Evolutionary conservation across 2,888 invertebrate species (phyloP).

Genomic region (Heteromyza rotundicornis): DNA sequence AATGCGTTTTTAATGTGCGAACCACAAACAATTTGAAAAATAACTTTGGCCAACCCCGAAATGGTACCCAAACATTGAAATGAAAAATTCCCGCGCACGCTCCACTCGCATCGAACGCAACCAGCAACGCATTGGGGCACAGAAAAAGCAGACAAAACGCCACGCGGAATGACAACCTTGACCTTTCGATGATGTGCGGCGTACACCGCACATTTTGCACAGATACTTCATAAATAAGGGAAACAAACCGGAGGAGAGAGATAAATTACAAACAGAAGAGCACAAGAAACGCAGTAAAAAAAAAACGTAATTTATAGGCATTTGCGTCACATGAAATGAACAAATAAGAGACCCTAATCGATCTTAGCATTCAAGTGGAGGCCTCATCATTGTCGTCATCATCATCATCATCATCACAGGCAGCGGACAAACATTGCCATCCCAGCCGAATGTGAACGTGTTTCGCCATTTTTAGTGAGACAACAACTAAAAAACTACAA

Average conservation of each 20-base stretch:
- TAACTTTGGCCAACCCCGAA: background rate
- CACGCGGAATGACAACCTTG: conserved; percentile 1
- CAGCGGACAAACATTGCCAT: too few relatives aligned
- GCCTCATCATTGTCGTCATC: background rate
- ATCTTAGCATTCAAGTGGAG: conserved; percentile 17
- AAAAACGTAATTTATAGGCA: conserved; percentile 13
- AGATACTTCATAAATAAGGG: background rate
- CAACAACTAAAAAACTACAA: too few relatives aligned
- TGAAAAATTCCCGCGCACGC: background rate
- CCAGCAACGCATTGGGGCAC: background rate
- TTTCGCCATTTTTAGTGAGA: conserved; percentile 12
- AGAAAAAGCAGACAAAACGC: too few relatives aligned
- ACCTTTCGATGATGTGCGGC: too few relatives aligned
- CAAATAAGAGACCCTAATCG: conserved; percentile 17
- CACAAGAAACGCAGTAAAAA: background rate
- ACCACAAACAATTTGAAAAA: background rate
- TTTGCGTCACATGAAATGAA: conserved; percentile 10
- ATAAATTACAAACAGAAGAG: background rate
- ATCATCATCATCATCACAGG: too few relatives aligned
- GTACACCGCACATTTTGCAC: conserved; percentile 11
- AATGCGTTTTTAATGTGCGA: too few relatives aligned
- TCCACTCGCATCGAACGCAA: background rate
- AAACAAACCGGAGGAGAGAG: background rate
- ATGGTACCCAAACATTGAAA: background rate
- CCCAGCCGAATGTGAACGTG: conserved; percentile 10